These are phyloP conservation scores for Tipula lateralis DNA, from an alignment of 2,888 invertebrate species.

Conservation along the genomic window DNA sequence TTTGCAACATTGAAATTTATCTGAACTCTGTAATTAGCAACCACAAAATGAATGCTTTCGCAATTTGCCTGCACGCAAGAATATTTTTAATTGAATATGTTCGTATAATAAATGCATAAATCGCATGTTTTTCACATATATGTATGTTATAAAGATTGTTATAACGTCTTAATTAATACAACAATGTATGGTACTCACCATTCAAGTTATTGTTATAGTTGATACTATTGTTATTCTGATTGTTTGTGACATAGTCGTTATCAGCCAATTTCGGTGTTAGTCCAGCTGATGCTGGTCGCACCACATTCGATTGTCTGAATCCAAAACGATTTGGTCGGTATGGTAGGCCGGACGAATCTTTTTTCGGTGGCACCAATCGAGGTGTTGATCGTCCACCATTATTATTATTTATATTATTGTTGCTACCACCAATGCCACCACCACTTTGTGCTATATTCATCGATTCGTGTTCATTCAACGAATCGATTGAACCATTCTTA, in stretches of 20 bases:
- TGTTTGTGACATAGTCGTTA: conserved; percentile 50
- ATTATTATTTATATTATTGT: background rate
- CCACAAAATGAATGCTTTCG: background rate
- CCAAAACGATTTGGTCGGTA: conserved; percentile 71
- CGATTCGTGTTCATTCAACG: conserved; percentile 25
- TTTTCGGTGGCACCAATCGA: conserved; percentile 60
- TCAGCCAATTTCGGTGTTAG: conserved; percentile 66
- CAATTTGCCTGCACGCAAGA: background rate
- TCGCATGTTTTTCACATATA: background rate
- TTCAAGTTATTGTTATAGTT: conserved; percentile 51
- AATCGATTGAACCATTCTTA: conserved; percentile 41
- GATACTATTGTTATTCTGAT: conserved; percentile 50
- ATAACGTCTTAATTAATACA: background rate
- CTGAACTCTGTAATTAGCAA: background rate
- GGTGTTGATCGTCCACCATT: conserved; percentile 50
- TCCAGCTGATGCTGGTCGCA: conserved; percentile 52
- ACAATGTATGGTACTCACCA: conserved; percentile 42
- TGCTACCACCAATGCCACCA: conserved; percentile 31
- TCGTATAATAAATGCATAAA: background rate
- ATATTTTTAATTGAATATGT: background rate
- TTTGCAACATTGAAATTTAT: background rate
- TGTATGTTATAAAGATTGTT: background rate
- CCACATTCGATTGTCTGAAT: conserved; percentile 57
- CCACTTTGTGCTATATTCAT: conserved; percentile 19
- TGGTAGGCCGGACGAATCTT: conserved; percentile 58